Evolutionary conservation across 64 coral and sea anemone species (phyloP), one percentile per base, ranked within the genome.

Genomic region (Stichodactyla mertensii): DNA sequence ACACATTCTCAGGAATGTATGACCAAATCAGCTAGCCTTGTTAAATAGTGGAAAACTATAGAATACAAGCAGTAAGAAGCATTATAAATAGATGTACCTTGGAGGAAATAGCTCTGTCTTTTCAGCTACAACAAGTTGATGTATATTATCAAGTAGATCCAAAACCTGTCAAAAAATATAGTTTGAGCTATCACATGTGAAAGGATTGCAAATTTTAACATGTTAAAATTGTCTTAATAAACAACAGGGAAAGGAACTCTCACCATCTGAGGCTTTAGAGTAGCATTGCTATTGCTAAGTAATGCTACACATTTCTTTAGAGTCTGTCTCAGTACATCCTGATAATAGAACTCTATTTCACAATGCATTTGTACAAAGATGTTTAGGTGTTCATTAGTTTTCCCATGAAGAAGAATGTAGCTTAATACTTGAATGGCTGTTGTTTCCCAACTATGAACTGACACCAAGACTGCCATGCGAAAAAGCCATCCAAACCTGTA

Each of bases 331-430:
- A 92, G 19, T 20, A 92, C 19, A 52, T 86, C 52, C 5, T 77
- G 61, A 52, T 92, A 92, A 31, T 87, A 92, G 12, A 87, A 45
- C 85, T 87, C 85, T 27, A 92, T 51, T 23, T 92, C 90, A 55
- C 57, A 54, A 16, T 92, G 85, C 36, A 92, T 64, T 26, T 92
- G 84, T 54, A 87, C 53, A 77, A 92, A 87, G 6, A 92, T 18
- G 16, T 92, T 77, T 22, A 92, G 54, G 10, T 57, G 16, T 26
- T 87, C 24, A 0, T 78, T 13, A 57, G 77, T 82, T 71, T 80
- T 87, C 31, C 85, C 57, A 7, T 82, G 79, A 20, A 83, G 22
- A 8, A 92, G 45, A 28, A 87, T 52, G 26, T 69, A 51, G n/a
- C 45, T 87, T 4, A 92, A 60, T 45, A 87, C 62, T 70, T 79